Evolutionary conservation across 2,797 vertebrate genomes (phyloP).

Genomic region (Pagetopsis macropterus): DNA sequence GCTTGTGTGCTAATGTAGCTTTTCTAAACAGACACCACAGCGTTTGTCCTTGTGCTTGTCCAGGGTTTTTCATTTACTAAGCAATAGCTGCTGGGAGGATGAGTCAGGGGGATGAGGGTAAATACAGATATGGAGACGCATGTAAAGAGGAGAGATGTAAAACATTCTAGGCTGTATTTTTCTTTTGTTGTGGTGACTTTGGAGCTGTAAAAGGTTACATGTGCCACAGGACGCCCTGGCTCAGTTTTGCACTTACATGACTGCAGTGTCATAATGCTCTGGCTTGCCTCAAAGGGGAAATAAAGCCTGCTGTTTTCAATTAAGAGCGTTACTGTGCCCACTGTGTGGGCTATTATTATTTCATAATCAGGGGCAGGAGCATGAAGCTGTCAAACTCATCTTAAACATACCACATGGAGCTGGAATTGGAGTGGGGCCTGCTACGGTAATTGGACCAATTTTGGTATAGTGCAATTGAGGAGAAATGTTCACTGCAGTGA

Average conservation of each 20-base stretch:
- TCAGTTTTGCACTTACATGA: slow-evolving; percentile 37
- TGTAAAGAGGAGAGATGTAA: background rate
- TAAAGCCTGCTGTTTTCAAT: slow-evolving; percentile 69
- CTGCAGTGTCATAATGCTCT: slow-evolving; percentile 40
- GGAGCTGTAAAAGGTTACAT: slow-evolving; percentile 24
- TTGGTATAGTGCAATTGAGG: background rate
- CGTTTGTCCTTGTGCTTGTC: slow-evolving; percentile 4
- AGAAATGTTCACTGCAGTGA: background rate
- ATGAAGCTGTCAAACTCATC: slow-evolving; percentile 27
- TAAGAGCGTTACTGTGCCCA: slow-evolving; percentile 41
- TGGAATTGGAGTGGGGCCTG: background rate
- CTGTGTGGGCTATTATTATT: slow-evolving; percentile 56
- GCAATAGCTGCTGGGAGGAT: slow-evolving; percentile 6
- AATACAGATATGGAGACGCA: slow-evolving; percentile 11
- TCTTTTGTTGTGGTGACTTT: slow-evolving; percentile 38
- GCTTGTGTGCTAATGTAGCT: slow-evolving; percentile 39
- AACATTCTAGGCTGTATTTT: slow-evolving; percentile 1
- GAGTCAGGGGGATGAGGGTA: background rate
- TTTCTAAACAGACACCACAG: slow-evolving; percentile 38
- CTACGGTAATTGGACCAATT: slow-evolving; percentile 8
- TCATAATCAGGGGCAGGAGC: slow-evolving; percentile 50
- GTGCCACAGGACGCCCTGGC: background rate
- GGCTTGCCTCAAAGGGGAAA: slow-evolving; percentile 32
- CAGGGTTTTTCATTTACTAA: slow-evolving; percentile 24
- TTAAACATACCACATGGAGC: slow-evolving; percentile 19